A percentile compares a stretch with the other conserved stretches of the same genome.
Evolutionary conservation across 2,113 vertebrate genomes (phyloP).

Genomic region (Brachypteracias leptosomus): DNA sequence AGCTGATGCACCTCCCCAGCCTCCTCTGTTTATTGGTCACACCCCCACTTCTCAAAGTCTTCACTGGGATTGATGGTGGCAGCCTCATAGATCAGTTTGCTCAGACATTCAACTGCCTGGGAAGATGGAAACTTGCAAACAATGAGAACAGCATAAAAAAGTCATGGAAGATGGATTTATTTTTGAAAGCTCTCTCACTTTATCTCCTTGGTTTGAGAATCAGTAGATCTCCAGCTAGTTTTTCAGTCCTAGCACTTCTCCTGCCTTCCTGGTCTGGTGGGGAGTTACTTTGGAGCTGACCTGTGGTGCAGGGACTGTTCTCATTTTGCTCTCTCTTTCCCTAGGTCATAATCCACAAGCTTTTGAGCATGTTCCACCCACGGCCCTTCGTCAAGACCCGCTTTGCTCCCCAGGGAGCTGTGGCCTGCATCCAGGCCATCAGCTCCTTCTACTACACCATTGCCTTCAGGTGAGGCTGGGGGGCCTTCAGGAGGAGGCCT

Average conservation of each 20-base stretch:
- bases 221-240: neutral
- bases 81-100: neutral
- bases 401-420: constrained; percentile 91
- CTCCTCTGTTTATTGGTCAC: neutral
- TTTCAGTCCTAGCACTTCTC: neutral
- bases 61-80: neutral
- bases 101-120: neutral
- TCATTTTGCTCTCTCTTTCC: neutral
- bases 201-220: neutral
- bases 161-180: neutral
- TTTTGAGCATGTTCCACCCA: constrained; percentile 94
- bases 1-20: neutral
- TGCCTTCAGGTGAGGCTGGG: constrained; percentile 83
- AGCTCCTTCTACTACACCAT: constrained; percentile 91
- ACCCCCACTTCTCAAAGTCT: neutral
- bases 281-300: neutral
- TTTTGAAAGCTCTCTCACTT: neutral
- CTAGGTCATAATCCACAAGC: constrained; percentile 88
- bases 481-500: neutral
- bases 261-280: neutral
- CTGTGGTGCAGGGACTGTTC: rapidly evolving
- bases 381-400: constrained; percentile 92
- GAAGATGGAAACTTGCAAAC: neutral
- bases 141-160: neutral
- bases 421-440: constrained; percentile 88